These are phyloP conservation scores for Nipponia nippon DNA, from an alignment of 2,113 vertebrate genomes.

Conservation along the genomic window DNA sequence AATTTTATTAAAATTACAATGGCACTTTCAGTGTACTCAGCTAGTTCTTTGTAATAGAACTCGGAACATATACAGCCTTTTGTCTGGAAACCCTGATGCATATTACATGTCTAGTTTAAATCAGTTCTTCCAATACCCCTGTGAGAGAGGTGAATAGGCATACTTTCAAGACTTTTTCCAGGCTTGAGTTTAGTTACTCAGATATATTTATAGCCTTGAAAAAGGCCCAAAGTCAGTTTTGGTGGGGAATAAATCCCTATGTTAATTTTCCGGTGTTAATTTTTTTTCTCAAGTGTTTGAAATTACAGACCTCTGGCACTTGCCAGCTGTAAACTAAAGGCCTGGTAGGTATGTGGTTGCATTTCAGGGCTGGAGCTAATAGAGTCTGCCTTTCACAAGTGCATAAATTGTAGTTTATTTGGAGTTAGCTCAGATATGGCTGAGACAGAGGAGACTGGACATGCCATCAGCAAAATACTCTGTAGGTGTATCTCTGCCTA, in stretches of 20 bases:
- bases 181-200: background rate
- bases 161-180: background rate
- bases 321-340: background rate
- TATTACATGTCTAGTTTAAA: background rate
- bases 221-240: background rate
- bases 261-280: background rate
- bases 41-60: background rate
- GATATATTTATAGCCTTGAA: background rate
- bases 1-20: constrained; percentile 24
- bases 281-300: background rate
- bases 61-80: background rate
- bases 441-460: background rate
- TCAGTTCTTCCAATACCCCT: background rate
- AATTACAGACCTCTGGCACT: background rate
- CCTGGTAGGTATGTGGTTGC: background rate
- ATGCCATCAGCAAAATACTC: background rate
- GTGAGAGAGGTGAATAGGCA: background rate
- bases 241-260: background rate
- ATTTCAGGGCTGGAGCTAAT: background rate
- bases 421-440: background rate
- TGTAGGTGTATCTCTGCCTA: background rate
- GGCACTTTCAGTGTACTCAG: background rate
- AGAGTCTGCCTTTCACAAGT: background rate
- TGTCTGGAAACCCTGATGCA: background rate
- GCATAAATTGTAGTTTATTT: background rate